phyloP scores from a whole-genome alignment of 1,140 invertebrate genomes.

The Aphaenogaster rudis region DNA sequence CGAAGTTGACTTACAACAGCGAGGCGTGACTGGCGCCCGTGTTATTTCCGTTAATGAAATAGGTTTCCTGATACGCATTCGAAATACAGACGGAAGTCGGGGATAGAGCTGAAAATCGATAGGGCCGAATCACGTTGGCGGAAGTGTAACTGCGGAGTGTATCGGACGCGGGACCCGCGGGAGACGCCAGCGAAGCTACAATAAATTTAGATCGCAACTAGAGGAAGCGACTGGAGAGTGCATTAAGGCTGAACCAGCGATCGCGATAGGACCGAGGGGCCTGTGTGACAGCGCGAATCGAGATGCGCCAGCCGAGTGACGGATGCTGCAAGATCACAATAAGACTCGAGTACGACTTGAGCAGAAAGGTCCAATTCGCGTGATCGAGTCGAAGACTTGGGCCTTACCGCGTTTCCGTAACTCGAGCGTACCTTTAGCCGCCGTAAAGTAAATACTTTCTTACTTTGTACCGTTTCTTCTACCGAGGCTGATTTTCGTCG shows the following conservation, averaged over 20 bases:
- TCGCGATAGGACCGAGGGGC: conserved; percentile 5
- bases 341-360: conserved; percentile 5
- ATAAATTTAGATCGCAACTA: conserved; percentile 32
- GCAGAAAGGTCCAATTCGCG: not conserved
- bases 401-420: conserved; percentile 7
- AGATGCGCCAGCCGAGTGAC: not conserved
- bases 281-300: not conserved
- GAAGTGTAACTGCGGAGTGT: not conserved
- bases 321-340: not conserved
- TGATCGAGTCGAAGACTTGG: not conserved
- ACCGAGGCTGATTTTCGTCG: not conserved
- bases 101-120: conserved; percentile 8
- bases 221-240: not conserved
- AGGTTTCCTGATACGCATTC: conserved; percentile 10
- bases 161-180: not conserved
- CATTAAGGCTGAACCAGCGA: conserved; percentile 26
- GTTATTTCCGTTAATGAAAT: conserved; percentile 42
- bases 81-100: not conserved
- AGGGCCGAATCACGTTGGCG: not conserved
- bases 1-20: conserved; percentile 7
- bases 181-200: not conserved
- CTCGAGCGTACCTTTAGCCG: not conserved
- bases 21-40: conserved; percentile 4
- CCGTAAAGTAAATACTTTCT: not conserved
- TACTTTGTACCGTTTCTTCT: not conserved